Evolutionary conservation across 2,888 invertebrate species (phyloP).

Genomic region (Euplagia quadripunctaria): DNA sequence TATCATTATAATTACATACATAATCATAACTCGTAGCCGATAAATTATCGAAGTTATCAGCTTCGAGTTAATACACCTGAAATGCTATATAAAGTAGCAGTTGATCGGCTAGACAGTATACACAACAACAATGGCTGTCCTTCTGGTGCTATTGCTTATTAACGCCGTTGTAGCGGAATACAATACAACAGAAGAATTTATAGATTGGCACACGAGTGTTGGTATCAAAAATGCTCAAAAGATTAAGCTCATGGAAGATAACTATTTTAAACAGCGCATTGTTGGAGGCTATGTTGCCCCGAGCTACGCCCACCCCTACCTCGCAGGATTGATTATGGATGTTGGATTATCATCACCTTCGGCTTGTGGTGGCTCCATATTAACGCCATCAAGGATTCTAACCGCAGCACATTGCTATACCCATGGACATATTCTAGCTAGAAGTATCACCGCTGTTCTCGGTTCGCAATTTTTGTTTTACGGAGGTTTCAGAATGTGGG

Average conservation of each 20-base stretch:
- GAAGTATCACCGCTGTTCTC: slow-evolving; percentile 70
- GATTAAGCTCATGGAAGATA: slow-evolving; percentile 62
- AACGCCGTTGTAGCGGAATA: slow-evolving; percentile 39
- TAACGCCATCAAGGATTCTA: slow-evolving; percentile 64
- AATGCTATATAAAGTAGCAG: slow-evolving; percentile 15
- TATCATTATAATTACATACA: too few relatives aligned
- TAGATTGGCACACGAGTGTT: slow-evolving; percentile 69
- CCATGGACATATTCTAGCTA: slow-evolving; percentile 70
- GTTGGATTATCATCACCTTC: slow-evolving; percentile 62
- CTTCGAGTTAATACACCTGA: slow-evolving; percentile 29
- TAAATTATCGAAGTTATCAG: slow-evolving; percentile 29
- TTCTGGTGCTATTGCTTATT: slow-evolving; percentile 54
- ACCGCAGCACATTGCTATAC: slow-evolving; percentile 80
- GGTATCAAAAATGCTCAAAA: slow-evolving; percentile 68
- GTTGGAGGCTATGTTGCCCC: slow-evolving; percentile 73
- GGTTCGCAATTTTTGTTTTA: slow-evolving; percentile 72
- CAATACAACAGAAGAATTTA: slow-evolving; percentile 40
- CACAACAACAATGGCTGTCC: slow-evolving; percentile 55
- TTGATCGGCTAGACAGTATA: not conserved
- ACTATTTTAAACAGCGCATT: slow-evolving; percentile 50
- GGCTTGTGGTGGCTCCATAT: slow-evolving; percentile 74
- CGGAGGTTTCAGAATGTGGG: slow-evolving; percentile 68
- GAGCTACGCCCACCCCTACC: slow-evolving; percentile 68
- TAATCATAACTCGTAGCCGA: too few relatives aligned
- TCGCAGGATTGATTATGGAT: slow-evolving; percentile 73